These are phyloP conservation scores for Lepidocyrtinus sp. DNA, from an alignment of 2,888 invertebrate genomes.

Conservation along the genomic window DNA sequence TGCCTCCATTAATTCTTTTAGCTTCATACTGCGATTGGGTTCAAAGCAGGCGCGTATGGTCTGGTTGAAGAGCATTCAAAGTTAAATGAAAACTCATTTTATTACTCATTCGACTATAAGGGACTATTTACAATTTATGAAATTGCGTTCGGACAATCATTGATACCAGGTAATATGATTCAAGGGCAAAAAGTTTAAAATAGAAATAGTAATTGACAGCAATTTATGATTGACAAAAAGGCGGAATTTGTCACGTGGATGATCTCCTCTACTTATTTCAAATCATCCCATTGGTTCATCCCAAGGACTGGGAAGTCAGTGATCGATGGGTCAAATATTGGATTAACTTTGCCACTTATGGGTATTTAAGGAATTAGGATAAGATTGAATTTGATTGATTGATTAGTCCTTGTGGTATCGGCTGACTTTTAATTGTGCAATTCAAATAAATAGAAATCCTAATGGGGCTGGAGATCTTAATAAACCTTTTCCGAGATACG, in stretches of 20 bases:
- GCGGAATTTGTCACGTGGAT: slow-evolving; percentile 43
- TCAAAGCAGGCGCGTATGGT: slow-evolving; percentile 60
- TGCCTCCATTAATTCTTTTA: slow-evolving; percentile 14
- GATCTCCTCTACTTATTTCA: slow-evolving; percentile 47
- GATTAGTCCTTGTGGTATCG: neutral
- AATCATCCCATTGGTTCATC: slow-evolving; percentile 34
- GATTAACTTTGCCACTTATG: slow-evolving; percentile 54
- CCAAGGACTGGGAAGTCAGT: slow-evolving; percentile 37
- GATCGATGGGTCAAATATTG: slow-evolving; percentile 47
- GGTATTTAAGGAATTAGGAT: slow-evolving; percentile 34
- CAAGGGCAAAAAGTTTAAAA: neutral
- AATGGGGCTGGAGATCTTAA: slow-evolving; percentile 52
- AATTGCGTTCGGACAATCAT: slow-evolving; percentile 19
- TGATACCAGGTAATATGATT: slow-evolving; percentile 38
- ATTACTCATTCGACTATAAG: slow-evolving; percentile 62
- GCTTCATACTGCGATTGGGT: slow-evolving; percentile 52
- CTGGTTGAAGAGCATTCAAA: slow-evolving; percentile 59
- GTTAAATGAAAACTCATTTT: slow-evolving; percentile 59
- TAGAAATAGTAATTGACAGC: neutral
- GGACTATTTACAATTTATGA: slow-evolving; percentile 59
- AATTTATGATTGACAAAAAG: slow-evolving; percentile 4
- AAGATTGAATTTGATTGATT: neutral
- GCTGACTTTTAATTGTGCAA: no score
- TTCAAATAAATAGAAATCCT: slow-evolving; percentile 47
- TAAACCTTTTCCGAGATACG: slow-evolving; percentile 43